Base-by-base conservation (phyloP, 2,888 invertebrate genomes). In the Alcis repandata region DNA sequence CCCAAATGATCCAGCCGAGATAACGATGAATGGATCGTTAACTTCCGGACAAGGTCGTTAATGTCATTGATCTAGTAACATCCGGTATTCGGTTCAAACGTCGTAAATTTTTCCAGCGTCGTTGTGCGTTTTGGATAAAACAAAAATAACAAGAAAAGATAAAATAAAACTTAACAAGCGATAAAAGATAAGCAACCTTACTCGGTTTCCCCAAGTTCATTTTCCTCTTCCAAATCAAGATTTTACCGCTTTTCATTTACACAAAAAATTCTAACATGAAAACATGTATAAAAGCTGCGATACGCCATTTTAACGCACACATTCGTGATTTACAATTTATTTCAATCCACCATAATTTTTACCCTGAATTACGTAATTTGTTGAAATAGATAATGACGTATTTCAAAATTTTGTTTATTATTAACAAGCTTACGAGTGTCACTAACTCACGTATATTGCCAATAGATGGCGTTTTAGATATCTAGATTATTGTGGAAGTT, bases 241-340 rank as follows among this genome's bases (percentile, higher is more conserved):
- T 45, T 22, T 45, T 22, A 22, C 45, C 8, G 45, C 45, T 22
- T 20, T 22, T 8, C 11, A 45, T 45, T 45, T 13, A 45, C 45
- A 45, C 45, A 22, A 22, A 22, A 10, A 22, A n/a, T n/a, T 40
- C n/a, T 45, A 51, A 52, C 22, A 38, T 22, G 38, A 38, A 20
- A 52, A 52, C 41, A 11, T 2, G 1, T 40, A 52, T 38, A 43
- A 17, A 41, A 19, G 17, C 27, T 8, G 7, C 48, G 10, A 27
- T 15, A 32, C 41, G 41, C 54, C 22, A 27, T 54, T 41, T 54
- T 41, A 41, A 54, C 27, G 15, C 27, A 54, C 22, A 67, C 61
- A 67, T 19, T 69, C 72, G 70, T 72, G 72, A 54, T 64, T 62
- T 19, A 27, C 72, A 59, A 60, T 20, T 72, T 69, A 69, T 52